Conservation (phyloP, 2,113 vertebrate species). For the Antechinus flavipes region DNA sequence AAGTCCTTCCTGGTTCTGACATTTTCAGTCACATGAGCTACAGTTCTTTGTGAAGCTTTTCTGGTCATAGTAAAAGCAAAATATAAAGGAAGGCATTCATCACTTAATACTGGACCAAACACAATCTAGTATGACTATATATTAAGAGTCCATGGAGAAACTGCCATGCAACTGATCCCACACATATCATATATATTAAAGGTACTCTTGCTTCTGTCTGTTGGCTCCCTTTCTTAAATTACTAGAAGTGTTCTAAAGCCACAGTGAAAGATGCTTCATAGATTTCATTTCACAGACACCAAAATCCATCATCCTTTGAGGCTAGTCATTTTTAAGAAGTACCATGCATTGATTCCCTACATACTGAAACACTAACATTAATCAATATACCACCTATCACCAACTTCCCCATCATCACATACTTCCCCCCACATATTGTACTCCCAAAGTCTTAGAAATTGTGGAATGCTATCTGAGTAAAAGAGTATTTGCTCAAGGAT, state of each 20-base stretch:
- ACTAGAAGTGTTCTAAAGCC: constrained; percentile 59
- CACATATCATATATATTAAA: not conserved
- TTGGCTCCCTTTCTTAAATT: not conserved
- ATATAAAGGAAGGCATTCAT: not conserved
- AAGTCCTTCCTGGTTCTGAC: too few species aligned
- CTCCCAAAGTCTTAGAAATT: constrained; percentile 49
- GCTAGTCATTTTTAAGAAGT: constrained; percentile 16
- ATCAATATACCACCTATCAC: not conserved
- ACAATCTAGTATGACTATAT: not conserved
- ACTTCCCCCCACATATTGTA: accelerated
- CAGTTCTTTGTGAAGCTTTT: too few species aligned
- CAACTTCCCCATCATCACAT: constrained; percentile 46
- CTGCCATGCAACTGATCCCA: not conserved
- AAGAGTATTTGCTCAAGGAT: constrained; percentile 65
- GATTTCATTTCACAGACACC: constrained; percentile 69
- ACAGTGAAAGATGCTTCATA: constrained; percentile 62
- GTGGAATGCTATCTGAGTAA: constrained; percentile 56
- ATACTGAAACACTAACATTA: constrained; percentile 47
- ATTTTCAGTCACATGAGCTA: too few species aligned
- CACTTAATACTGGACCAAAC: not conserved
- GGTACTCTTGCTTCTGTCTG: not conserved
- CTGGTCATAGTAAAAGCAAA: not conserved
- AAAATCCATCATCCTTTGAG: constrained; percentile 70
- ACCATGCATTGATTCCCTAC: not conserved
- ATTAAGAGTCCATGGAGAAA: not conserved